Conservation (phyloP, 2,888 invertebrate species). For the Lordiphosa fenestrarum region DNA sequence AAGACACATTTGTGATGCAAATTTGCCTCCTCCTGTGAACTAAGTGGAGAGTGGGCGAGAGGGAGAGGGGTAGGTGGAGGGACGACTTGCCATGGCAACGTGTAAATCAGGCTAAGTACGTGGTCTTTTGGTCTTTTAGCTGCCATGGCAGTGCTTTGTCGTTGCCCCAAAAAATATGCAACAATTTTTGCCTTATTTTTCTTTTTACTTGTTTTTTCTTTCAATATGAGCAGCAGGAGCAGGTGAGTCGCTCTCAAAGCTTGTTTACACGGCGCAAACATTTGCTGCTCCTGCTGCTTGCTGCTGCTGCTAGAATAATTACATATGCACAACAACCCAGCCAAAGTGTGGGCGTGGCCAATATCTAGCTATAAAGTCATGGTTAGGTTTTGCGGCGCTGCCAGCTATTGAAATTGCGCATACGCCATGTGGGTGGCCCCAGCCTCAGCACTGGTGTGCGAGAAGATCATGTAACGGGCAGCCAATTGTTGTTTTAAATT, state of each 20-base stretch:
- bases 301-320: slow-evolving; percentile 56
- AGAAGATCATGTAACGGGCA: slow-evolving; percentile 22
- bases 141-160: slow-evolving; percentile 34
- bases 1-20: slow-evolving; percentile 74
- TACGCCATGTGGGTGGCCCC: slow-evolving; percentile 36
- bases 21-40: slow-evolving; percentile 38
- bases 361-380: slow-evolving; percentile 34
- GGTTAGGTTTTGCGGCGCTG: slow-evolving; percentile 5
- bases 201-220: neutral
- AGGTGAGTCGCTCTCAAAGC: slow-evolving; percentile 53
- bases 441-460: neutral
- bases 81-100: slow-evolving; percentile 59
- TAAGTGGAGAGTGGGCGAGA: no score
- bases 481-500: slow-evolving; percentile 68
- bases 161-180: slow-evolving; percentile 51
- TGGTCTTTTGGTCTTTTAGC: slow-evolving; percentile 70
- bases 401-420: slow-evolving; percentile 52
- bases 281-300: slow-evolving; percentile 56
- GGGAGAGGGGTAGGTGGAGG: neutral
- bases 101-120: slow-evolving; percentile 74
- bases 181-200: slow-evolving; percentile 54
- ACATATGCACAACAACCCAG: slow-evolving; percentile 68
- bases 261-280: slow-evolving; percentile 65
- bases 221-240: neutral
- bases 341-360: slow-evolving; percentile 59